Evolutionary conservation across 2,113 vertebrate genomes (phyloP), one percentile per base, ranked within the genome.

Genomic region (Sialia sialis): DNA sequence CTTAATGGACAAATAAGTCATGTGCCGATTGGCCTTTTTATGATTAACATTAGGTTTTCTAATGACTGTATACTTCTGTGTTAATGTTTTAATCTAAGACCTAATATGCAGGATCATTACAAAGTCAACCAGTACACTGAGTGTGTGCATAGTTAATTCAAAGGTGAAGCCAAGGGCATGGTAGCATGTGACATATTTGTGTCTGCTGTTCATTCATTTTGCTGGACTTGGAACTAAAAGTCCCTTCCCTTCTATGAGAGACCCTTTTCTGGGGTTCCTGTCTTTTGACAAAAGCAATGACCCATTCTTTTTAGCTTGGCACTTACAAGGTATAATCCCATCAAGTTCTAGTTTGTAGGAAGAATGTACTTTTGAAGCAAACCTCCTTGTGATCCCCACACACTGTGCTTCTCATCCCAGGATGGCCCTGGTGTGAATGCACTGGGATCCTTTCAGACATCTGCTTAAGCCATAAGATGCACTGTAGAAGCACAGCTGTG

Each of bases 311-410:
- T 79, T 76, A 5, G 49, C 38, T 21, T 21, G 32, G 25, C 1
- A 5, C 22, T 54, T 52, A 3, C 0, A 52, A 55, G 14, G 27
- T 82, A 12, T 8, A 32, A 67, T 2, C 3, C 41, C 1, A 0
- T 84, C 16, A 5, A 16, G 43, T 49, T 70, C 36, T 46, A 64
- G 60, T 36, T 87, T 68, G 43, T 19, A 74, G 72, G 79, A 68
- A 30, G 26, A 54, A 46, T 34, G 34, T 3, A 1, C 36, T 89
- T 73, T 73, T 41, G 44, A 43, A n/a, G 44, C 16, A 76, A 3
- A 41, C 7, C 3, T 54, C 11, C 29, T 54, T 64, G 51, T 66
- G 60, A 43, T 48, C 20, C 18, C 55, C 16, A 3, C 0, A 1
- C 9, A 16, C 49, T 0, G 0, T 25, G 13, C 32, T 73, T 52